Conservation (phyloP, 2,888 invertebrate genomes). For the Nomada lathburiana region DNA sequence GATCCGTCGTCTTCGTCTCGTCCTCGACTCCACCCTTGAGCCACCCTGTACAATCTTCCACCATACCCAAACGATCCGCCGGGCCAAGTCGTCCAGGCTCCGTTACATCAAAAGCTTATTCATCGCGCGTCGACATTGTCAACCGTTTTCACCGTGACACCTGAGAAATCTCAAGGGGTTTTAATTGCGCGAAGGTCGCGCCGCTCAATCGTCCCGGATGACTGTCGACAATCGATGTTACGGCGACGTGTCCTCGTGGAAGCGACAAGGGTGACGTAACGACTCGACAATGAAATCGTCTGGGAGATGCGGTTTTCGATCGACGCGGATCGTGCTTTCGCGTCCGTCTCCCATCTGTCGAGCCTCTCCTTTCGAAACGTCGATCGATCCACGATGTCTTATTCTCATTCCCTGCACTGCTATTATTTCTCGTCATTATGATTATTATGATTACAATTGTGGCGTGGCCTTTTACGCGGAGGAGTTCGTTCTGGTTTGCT, state of each 20-base stretch:
- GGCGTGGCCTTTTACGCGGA: no score
- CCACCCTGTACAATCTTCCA: neutral
- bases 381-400: slow-evolving; percentile 54
- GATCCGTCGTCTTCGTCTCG: neutral
- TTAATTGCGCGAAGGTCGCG: slow-evolving; percentile 81
- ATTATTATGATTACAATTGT: neutral
- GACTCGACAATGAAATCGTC: slow-evolving; percentile 71
- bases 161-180: slow-evolving; percentile 74
- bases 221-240: slow-evolving; percentile 75
- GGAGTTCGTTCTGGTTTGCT: no score
- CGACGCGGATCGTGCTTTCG: slow-evolving; percentile 39
- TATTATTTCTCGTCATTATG: slow-evolving; percentile 15
- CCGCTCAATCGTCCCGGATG: slow-evolving; percentile 76
- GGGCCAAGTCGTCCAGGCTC: slow-evolving; percentile 42
- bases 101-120: slow-evolving; percentile 71
- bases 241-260: slow-evolving; percentile 67
- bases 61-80: slow-evolving; percentile 7
- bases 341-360: slow-evolving; percentile 61
- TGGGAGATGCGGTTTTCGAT: slow-evolving; percentile 35
- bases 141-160: slow-evolving; percentile 69
- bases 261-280: slow-evolving; percentile 80
- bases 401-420: slow-evolving; percentile 42
- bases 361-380: slow-evolving; percentile 48
- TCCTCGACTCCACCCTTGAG: neutral
- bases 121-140: slow-evolving; percentile 68